A percentile compares a stretch with the other conserved stretches of the same genome.
These are phyloP conservation scores for Myathropa florea DNA, from an alignment of 2,888 invertebrate genomes.

Conservation along the genomic window DNA sequence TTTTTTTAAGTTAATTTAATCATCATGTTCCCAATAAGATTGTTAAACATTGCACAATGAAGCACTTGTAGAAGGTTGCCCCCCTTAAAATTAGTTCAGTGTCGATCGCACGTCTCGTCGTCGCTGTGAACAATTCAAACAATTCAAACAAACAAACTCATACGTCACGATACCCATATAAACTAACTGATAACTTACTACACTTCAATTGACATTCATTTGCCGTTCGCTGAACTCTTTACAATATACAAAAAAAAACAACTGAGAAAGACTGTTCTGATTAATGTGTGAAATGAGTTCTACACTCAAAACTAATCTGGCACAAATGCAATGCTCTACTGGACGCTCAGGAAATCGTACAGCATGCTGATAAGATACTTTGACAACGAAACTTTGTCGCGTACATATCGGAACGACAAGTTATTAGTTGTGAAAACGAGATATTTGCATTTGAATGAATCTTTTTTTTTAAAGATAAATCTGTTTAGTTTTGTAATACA, in stretches of 20 bases:
- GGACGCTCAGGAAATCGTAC: slow-evolving; percentile 2
- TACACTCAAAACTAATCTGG: slow-evolving; percentile 18
- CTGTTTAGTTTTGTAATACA: too few species aligned
- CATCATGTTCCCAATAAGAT: background rate
- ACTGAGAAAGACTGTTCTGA: background rate
- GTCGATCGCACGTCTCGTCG: background rate
- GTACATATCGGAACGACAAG: background rate
- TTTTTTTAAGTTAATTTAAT: background rate
- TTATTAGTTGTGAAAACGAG: slow-evolving; percentile 2
- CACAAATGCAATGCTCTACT: slow-evolving; percentile 35
- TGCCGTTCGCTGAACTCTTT: slow-evolving; percentile 3
- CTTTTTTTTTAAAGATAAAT: background rate
- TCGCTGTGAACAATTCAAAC: background rate
- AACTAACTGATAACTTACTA: background rate
- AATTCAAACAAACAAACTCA: background rate
- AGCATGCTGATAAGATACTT: slow-evolving; percentile 26
- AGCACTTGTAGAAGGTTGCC: background rate
- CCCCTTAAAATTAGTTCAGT: background rate
- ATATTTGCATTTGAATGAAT: too few species aligned
- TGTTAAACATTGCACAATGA: background rate
- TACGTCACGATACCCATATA: background rate
- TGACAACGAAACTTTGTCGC: slow-evolving; percentile 36
- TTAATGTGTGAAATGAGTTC: slow-evolving; percentile 1
- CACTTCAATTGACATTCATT: slow-evolving; percentile 30
- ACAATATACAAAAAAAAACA: background rate